Base-by-base conservation (phyloP, 2,113 vertebrate genomes). In the Desmodus rotundus region DNA sequence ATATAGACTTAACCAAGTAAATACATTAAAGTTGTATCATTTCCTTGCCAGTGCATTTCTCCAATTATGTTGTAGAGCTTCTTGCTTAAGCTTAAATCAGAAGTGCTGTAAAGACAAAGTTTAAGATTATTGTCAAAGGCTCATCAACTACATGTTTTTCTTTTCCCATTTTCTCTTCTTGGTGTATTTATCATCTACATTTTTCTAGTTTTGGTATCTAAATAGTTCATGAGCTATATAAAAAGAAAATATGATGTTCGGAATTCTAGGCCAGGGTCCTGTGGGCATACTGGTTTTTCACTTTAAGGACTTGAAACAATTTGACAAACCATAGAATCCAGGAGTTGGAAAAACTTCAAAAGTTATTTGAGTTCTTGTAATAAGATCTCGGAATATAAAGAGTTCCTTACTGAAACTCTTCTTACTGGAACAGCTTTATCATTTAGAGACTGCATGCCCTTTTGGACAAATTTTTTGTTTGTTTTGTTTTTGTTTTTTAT, bases 61-160 rank as follows among this genome's bases (percentile, higher is more conserved):
- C 65, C 17, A 91, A 33, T 12, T 72, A n/a, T 80, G 41, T 91
- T 36, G 4, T 52, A 88, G 11, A 89, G 5, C 36, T 81, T 76
- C 41, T 86, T 95, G 10, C 65, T 87, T 90, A 95, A 95, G 74
- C 80, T 50, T 83, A 82, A 94, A 54, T 93, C 47, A 90, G 61
- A 84, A 70, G 56, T 74, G 36, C 28, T 93, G 70, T 86, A 41
- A 91, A 83, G 41, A 89, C 33, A 84, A 70, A 82, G 20, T 81
- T 9, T 33, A 84, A 87, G 93, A 91, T 84, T 36, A 70, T 72
- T 90, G 76, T 47, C 36, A 88, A 68, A 88, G 38, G 80, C 43
- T 74, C 81, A 67, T 89, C 43, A 83, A 31, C 47, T 86, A 56
- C 2, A 31, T 41, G 80, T 76, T 90, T 43, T 88, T 36, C 41